A percentile compares a stretch with the other conserved stretches of the same genome.
Conservation (phyloP, 1,140 invertebrate genomes). For the Delia radicum region DNA sequence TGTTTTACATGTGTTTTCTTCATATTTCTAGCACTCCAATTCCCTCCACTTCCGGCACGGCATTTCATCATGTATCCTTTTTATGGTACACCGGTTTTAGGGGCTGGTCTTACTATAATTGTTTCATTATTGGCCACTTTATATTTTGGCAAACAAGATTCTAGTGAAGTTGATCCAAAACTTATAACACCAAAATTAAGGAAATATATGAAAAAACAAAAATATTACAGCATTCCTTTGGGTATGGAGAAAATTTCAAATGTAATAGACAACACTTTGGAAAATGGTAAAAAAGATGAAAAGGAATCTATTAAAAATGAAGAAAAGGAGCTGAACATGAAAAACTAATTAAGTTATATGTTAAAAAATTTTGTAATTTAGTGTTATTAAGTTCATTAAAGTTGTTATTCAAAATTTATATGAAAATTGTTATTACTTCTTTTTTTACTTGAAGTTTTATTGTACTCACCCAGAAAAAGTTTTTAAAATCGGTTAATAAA, state of each 20-base stretch:
- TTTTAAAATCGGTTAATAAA: too few relatives aligned
- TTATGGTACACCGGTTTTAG: conserved; percentile 63
- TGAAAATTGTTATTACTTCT: too few relatives aligned
- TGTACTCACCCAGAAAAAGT: too few relatives aligned
- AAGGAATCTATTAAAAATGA: too few relatives aligned
- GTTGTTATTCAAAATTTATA: too few relatives aligned
- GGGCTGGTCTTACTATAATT: conserved; percentile 35
- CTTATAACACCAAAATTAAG: conserved; percentile 35
- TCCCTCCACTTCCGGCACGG: background rate
- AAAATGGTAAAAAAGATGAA: too few relatives aligned
- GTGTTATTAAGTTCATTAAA: too few relatives aligned
- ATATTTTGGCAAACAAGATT: conserved; percentile 41
- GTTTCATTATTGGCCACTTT: conserved; percentile 37
- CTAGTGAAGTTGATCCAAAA: conserved; percentile 35
- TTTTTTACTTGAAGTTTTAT: too few relatives aligned
- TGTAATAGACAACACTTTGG: background rate
- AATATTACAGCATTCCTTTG: conserved; percentile 33
- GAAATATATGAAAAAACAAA: conserved; percentile 31
- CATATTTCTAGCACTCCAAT: background rate
- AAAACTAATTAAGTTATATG: too few relatives aligned
- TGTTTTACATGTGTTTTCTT: background rate
- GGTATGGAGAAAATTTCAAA: background rate
- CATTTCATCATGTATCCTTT: conserved; percentile 51
- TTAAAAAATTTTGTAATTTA: too few relatives aligned
- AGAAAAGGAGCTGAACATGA: too few relatives aligned